Base-by-base conservation (phyloP, 1,140 invertebrate genomes). In the Bombus vancouverensis region DNA sequence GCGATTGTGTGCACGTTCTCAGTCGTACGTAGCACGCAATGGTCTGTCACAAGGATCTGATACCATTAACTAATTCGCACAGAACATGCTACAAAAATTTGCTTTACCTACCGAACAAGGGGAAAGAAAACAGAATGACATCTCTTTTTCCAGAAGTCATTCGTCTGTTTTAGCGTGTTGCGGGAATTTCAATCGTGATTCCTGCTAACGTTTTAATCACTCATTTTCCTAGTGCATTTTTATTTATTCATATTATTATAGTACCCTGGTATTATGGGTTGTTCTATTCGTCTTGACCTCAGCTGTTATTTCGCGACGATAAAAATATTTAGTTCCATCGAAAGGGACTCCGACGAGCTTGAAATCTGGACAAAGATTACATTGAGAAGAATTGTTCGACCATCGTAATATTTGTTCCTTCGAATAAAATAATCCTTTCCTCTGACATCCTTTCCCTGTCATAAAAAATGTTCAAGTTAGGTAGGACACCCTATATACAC, bases 71-170 rank as follows among this genome's bases (percentile, higher is more conserved):
- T 74, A 47, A 74, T 47, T 47, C n/a, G 9, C 72, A 2, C 3
- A 6, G 15, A 74, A 34, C 72, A 34, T 74, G 42, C 42, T 47
- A 74, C n/a, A 53, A 53, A 74, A 74, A 47, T 74, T 74, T 71
- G 25, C 68, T 71, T 39, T 39, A 71, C 9, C 22, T 13, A 12
- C 3, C 13, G 12, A 32, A n/a, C 10, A 28, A 13, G 59, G 59
- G 25, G 12, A 62, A 62, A 62, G 28, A n/a, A n/a, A n/a, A 62
- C 25, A 28, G 59, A 39, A 25, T 70, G 68, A 71, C 25, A 71
- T 71, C 68, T 71, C 37, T 28, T 28, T 70, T 70, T 15, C 22
- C 25, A 12, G 3, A 25, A 39, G 37, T 71, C 37, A 28, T 28
- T 70, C 68, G 37, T 25, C 10, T 13, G 10, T 3, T 37, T 5